Base-by-base conservation (phyloP, 2,797 vertebrate genomes). In the Falco peregrinus region DNA sequence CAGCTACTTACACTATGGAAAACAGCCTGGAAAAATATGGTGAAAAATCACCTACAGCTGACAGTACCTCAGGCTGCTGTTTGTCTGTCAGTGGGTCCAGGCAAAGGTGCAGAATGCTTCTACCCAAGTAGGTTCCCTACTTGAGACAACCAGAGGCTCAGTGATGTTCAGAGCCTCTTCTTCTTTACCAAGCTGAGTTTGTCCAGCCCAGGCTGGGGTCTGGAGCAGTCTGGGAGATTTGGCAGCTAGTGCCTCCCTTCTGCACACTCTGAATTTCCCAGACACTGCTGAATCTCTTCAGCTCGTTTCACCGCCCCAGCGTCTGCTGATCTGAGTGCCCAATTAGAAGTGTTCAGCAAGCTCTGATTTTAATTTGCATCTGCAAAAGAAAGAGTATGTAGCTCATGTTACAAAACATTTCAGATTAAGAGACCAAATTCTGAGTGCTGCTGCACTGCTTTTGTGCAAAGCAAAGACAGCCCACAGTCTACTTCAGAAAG, bases 191-290 rank as follows among this genome's bases (percentile, higher is more conserved):
- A 20, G 7, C 5, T 86, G 20, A 33, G 17, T 0, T 0, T 26
- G 24, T 39, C 9, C 20, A 47, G 21, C 43, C 60, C n/a, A 48
- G 25, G 20, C 15, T 33, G 59, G 33, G 35, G 70, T 33, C 31
- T 3, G 1, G 21, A 48, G 20, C 17, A 37, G n/a, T 16, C 33
- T 59, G 48, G 37, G 25, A 43, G 39, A 50, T 39, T 51, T 0
- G 0, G 12, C 0, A 0, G 11, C 31, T 1, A 0, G 8, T 64
- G 11, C 26, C n/a, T 78, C 7, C 6, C 16, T 63, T 79, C 37
- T 91, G 16, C 18, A 4, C 0, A 3, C 13, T 28, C 16, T 33
- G 11, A 86, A 65, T 85, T 83, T 71, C 24, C 5, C 31, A 57
- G 24, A 54, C 1, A 1, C 16, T 75, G 11, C 11, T 28, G 11